Base-by-base conservation (phyloP, 2,888 invertebrate species). In the Eupithecia inturbata region DNA sequence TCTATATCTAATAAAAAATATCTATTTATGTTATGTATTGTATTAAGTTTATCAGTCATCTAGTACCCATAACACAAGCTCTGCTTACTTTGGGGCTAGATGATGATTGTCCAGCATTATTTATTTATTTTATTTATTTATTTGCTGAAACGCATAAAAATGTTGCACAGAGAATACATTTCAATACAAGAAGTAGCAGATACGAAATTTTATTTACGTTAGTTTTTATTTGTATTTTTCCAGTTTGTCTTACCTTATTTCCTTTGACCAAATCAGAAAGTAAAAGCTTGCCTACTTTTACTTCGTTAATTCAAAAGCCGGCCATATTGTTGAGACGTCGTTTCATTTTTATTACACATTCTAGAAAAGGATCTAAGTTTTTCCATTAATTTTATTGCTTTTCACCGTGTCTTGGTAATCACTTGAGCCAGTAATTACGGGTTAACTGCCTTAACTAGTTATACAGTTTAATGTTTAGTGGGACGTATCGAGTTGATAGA, bases 361-460 rank as follows among this genome's bases (percentile, higher is more conserved):
- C 36, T 41, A 71, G 28, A 63, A 68, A 22, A 77, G 68, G 82
- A 80, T 84, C 85, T 86, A 89, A 89, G 88, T 88, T 90, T 91
- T 89, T 88, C 88, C 88, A 88, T 89, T 88, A 88, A 83, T 88
- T 90, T 91, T 87, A 91, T 87, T 86, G 82, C 84, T 82, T 84
- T 88, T 83, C 85, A 83, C 80, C 83, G 83, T 84, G 85, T 86
- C 83, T 81, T 80, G 76, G 85, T 88, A 87, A 88, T 88, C 79
- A 77, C 78, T 80, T 76, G 74, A 75, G 72, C 70, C 69, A 64
- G 79, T 85, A 88, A 89, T 90, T 88, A 90, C 86, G 80, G 82
- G 81, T 79, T 82, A 81, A 83, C 76, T 80, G 74, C 76, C 80
- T 77, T 74, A 84, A 83, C 81, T 82, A 83, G 79, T 80, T 66